Evolutionary conservation across 1,140 invertebrate genomes (phyloP).

Genomic region (Archivesica marissinica): DNA sequence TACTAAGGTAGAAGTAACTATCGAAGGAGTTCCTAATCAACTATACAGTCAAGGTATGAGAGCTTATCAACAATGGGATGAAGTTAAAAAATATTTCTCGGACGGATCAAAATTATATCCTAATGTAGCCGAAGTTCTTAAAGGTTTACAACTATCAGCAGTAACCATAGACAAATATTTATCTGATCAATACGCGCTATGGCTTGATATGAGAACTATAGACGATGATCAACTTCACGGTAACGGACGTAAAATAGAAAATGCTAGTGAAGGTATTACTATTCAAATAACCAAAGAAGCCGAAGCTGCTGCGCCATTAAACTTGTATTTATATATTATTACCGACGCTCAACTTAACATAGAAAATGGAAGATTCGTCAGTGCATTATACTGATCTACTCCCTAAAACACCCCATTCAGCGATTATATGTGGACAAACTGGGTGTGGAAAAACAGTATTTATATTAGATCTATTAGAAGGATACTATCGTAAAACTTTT

Average conservation of each 20-base stretch:
- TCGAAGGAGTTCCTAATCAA: slow-evolving; percentile 63
- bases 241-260: slow-evolving; percentile 44
- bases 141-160: too few relatives aligned
- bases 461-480: not conserved
- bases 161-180: too few relatives aligned
- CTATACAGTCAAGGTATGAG: slow-evolving; percentile 64
- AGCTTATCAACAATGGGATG: slow-evolving; percentile 61
- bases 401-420: too few relatives aligned
- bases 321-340: slow-evolving; percentile 11
- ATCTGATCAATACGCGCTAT: slow-evolving; percentile 59
- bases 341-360: slow-evolving; percentile 19
- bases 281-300: slow-evolving; percentile 5
- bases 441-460: not conserved
- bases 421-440: too few relatives aligned
- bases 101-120: too few relatives aligned
- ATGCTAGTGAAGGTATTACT: slow-evolving; percentile 36
- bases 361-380: slow-evolving; percentile 8
- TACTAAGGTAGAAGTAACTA: slow-evolving; percentile 59
- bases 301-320: not conserved
- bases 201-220: slow-evolving; percentile 59
- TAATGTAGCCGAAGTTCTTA: too few relatives aligned
- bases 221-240: slow-evolving; percentile 60
- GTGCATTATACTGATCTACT: not conserved
- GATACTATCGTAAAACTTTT: too few relatives aligned
- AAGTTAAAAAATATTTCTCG: too few relatives aligned